Evolutionary conservation across 2,113 vertebrate genomes (phyloP), one percentile per base, ranked within the genome.

Genomic region (Notarius quadriscutis): DNA sequence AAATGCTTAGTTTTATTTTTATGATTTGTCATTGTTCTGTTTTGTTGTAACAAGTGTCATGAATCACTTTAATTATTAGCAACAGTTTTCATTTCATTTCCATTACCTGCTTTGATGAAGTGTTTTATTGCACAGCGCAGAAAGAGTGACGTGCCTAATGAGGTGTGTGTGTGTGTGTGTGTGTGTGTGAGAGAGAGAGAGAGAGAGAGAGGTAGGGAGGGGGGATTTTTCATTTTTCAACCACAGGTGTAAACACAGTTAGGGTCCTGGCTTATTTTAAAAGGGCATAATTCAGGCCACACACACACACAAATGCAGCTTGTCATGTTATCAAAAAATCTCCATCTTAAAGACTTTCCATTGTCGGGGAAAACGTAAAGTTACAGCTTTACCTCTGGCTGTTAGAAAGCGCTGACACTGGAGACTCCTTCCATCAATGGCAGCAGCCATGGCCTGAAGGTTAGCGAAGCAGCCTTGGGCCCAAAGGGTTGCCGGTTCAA

Each of bases 41-140:
- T 67, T 12, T 69, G 14, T 69, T 69, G 12, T 74, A 74, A 50
- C 55, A 27, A 67, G 58, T 30, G 48, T 67, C 81, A 83, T 79
- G 41, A 88, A 72, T 84, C 71, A 69, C n/a, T 79, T 88, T 67
- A 51, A 88, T 81, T 72, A 50, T 22, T 78, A 27, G 18, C 9
- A 22, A 58, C 27, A 69, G 27, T 53, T 30, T 83, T 41, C 22
- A 53, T 58, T 84, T 84, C 27, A 1, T 84, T 84, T 51, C 34
- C 50, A 55, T 30, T 69, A 84, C 74, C 34, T 69, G 60, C 34
- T 83, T 53, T 82, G 62, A 67, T 65, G 18, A 25, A 51, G 48
- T 51, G 41, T 25, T 75, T 75, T 75, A 75, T 25, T 83, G 53
- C 18, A 55, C 11, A 84, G 53, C 0, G 20, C 20, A 50, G 50